Percentiles rank a stretch among this genome's conserved stretches.
These are phyloP conservation scores for Drosophila greeni DNA, from an alignment of 2,888 invertebrate genomes.

Conservation along the genomic window DNA sequence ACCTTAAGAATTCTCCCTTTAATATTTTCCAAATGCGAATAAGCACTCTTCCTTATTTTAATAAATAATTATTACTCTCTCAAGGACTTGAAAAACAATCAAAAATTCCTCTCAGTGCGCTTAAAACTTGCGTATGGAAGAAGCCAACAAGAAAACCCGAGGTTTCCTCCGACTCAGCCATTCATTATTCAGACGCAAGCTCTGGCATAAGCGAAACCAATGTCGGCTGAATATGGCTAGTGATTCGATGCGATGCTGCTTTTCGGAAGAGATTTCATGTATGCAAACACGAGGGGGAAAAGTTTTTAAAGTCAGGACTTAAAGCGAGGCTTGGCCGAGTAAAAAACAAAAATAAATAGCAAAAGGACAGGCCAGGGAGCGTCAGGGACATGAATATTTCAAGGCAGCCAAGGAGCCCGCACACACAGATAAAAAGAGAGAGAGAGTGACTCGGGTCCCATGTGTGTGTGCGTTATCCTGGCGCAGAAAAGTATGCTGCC, in stretches of 20 bases:
- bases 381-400: slow-evolving; percentile 64
- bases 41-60: neutral
- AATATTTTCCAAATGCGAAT: neutral
- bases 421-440: neutral
- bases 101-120: slow-evolving; percentile 4
- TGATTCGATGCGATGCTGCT: slow-evolving; percentile 18
- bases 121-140: slow-evolving; percentile 25
- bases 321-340: slow-evolving; percentile 37
- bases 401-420: slow-evolving; percentile 36
- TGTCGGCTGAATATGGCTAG: slow-evolving; percentile 36
- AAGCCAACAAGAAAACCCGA: slow-evolving; percentile 27
- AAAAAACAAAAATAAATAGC: slow-evolving; percentile 26
- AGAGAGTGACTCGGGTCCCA: slow-evolving; percentile 11
- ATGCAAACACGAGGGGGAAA: slow-evolving; percentile 38
- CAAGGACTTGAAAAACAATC: neutral
- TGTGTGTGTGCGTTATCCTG: slow-evolving; percentile 16
- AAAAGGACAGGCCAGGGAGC: slow-evolving; percentile 22
- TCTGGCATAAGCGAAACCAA: slow-evolving; percentile 47
- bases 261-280: slow-evolving; percentile 38
- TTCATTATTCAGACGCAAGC: slow-evolving; percentile 37
- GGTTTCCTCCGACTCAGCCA: slow-evolving; percentile 32
- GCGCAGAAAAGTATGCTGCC: slow-evolving; percentile 33
- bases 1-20: no score
- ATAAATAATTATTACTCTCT: no score
- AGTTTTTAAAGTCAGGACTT: slow-evolving; percentile 54